phyloP scores from a whole-genome alignment of 2,888 invertebrate species.

The Nomada hirtipes region DNA sequence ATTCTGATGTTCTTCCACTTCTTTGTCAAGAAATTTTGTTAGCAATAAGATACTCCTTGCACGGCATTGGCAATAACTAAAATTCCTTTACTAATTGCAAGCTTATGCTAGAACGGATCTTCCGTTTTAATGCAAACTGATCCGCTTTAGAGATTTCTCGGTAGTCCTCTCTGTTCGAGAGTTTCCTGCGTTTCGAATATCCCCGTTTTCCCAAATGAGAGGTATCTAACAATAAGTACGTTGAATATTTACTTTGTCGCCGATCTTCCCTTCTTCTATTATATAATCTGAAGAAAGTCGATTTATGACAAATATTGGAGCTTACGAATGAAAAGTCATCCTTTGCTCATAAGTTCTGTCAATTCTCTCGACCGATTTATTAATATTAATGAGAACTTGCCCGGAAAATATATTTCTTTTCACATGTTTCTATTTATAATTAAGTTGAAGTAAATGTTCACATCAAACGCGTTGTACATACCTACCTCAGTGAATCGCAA shows the following conservation, averaged over 20 bases:
- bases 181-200: constrained; percentile 23
- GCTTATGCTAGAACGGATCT: constrained; percentile 37
- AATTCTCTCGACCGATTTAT: no score
- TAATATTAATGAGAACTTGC: no score
- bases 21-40: constrained; percentile 4
- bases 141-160: constrained; percentile 73
- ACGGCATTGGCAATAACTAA: constrained; percentile 1
- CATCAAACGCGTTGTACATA: no score
- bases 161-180: constrained; percentile 23
- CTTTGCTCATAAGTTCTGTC: no score
- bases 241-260: not conserved
- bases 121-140: constrained; percentile 75
- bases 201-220: constrained; percentile 1
- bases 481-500: not conserved
- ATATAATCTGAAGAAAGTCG: no score
- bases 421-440: no score
- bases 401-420: no score
- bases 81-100: constrained; percentile 42
- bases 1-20: constrained; percentile 6
- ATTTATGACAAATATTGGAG: no score
- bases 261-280: not conserved
- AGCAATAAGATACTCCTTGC: not conserved
- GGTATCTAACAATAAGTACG: not conserved
- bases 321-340: no score
- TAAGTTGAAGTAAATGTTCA: no score